These are phyloP conservation scores for Coenonympha glycerion DNA, from an alignment of 2,888 invertebrate species.

Conservation along the genomic window DNA sequence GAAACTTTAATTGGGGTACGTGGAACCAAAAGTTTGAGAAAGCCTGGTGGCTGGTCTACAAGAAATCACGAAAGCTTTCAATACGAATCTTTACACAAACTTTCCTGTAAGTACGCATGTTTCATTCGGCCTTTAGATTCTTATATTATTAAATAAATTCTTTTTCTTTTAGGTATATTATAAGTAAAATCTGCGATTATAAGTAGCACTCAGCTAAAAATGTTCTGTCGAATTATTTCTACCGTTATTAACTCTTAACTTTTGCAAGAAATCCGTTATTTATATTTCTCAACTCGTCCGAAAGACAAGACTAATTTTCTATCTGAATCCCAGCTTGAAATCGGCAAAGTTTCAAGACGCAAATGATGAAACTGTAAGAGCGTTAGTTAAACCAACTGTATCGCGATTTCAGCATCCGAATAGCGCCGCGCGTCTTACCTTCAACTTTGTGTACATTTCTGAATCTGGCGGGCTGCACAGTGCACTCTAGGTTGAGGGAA, in stretches of 20 bases:
- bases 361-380: conserved; percentile 30
- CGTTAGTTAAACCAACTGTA: conserved; percentile 29
- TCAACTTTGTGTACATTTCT: conserved; percentile 48
- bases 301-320: conserved; percentile 18
- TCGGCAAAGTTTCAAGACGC: conserved; percentile 24
- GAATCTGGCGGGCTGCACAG: conserved; percentile 22
- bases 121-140: too few species aligned
- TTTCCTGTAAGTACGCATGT: too few species aligned
- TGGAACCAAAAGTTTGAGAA: too few species aligned
- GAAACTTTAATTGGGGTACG: too few species aligned
- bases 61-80: too few species aligned
- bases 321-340: conserved; percentile 16
- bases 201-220: background rate
- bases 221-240: background rate
- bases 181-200: background rate
- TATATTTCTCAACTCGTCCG: conserved; percentile 13
- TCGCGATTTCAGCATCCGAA: conserved; percentile 41
- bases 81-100: too few species aligned
- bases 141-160: too few species aligned
- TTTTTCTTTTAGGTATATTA: too few species aligned
- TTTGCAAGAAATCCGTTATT: conserved; percentile 18
- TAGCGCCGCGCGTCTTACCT: conserved; percentile 51
- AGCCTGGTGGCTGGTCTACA: too few species aligned
- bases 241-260: conserved; percentile 3
- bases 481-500: conserved; percentile 23